phyloP scores from a whole-genome alignment of 2,113 vertebrate species.

The Rutilus rutilus region DNA sequence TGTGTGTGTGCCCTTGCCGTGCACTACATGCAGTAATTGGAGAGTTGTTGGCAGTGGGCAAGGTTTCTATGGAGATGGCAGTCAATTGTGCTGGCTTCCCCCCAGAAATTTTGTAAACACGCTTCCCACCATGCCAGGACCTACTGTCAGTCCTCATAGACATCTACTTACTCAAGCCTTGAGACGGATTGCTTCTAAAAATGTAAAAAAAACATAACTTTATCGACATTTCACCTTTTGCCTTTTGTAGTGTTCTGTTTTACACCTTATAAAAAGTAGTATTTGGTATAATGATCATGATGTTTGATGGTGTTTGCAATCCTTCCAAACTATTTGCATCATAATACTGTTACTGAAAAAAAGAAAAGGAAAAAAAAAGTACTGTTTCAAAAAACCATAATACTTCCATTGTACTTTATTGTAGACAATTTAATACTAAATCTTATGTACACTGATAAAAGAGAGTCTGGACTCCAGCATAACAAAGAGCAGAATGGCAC shows the following conservation, averaged over 20 bases:
- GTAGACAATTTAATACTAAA: slow-evolving; percentile 23
- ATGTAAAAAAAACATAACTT: slow-evolving; percentile 14
- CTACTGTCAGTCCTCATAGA: neutral
- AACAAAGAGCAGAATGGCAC: slow-evolving; percentile 3
- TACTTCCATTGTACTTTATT: slow-evolving; percentile 1
- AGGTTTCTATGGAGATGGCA: slow-evolving; percentile 37
- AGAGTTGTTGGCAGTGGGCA: slow-evolving; percentile 38
- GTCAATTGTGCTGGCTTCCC: slow-evolving; percentile 30
- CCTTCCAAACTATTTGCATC: neutral
- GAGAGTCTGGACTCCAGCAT: slow-evolving; percentile 5
- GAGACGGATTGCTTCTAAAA: slow-evolving; percentile 4
- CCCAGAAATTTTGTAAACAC: slow-evolving; percentile 34
- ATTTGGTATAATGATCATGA: neutral
- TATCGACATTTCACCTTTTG: neutral
- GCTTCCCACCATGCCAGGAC: neutral
- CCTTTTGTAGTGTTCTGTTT: neutral
- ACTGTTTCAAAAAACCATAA: neutral
- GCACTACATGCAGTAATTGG: slow-evolving; percentile 36
- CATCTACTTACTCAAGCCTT: neutral
- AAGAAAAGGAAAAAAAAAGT: neutral
- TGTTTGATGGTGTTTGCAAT: neutral
- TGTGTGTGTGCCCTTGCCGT: slow-evolving; percentile 25
- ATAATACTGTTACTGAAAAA: neutral
- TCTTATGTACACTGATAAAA: slow-evolving; percentile 14
- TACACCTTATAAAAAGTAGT: neutral